phyloP scores from a whole-genome alignment of 2,797 vertebrate genomes.

The Lepus townsendii region DNA sequence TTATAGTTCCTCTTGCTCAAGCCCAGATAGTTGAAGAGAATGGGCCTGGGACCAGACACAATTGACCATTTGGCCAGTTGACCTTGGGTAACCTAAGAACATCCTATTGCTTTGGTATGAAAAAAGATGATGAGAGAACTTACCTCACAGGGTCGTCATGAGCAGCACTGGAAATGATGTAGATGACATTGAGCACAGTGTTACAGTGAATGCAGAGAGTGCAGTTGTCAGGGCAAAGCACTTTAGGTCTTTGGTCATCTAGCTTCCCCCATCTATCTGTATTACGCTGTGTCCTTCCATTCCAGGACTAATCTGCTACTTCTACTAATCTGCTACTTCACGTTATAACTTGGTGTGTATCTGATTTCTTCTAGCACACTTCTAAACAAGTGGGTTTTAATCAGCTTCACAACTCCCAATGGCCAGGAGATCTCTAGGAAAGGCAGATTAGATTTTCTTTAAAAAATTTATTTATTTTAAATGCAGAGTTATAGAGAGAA shows the following conservation, averaged over 20 bases:
- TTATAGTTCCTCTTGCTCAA: background rate
- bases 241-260: background rate
- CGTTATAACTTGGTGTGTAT: background rate
- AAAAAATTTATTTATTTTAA: too few relatives aligned
- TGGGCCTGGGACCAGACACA: background rate
- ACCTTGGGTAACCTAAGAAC: background rate
- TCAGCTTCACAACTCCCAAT: background rate
- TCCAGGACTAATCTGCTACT: too few relatives aligned
- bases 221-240: background rate
- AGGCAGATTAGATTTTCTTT: background rate
- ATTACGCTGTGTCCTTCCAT: background rate
- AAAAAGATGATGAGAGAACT: background rate
- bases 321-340: background rate
- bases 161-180: background rate
- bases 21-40: background rate
- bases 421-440: background rate
- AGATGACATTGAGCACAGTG: background rate
- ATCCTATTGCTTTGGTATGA: background rate
- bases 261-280: background rate
- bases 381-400: background rate
- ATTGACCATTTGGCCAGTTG: slow-evolving; percentile 9
- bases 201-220: background rate
- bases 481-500: too few relatives aligned
- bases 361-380: background rate
- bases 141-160: background rate